Evolutionary conservation across 2,888 invertebrate species (phyloP).

Genomic region (Pseudococcus viburni): DNA sequence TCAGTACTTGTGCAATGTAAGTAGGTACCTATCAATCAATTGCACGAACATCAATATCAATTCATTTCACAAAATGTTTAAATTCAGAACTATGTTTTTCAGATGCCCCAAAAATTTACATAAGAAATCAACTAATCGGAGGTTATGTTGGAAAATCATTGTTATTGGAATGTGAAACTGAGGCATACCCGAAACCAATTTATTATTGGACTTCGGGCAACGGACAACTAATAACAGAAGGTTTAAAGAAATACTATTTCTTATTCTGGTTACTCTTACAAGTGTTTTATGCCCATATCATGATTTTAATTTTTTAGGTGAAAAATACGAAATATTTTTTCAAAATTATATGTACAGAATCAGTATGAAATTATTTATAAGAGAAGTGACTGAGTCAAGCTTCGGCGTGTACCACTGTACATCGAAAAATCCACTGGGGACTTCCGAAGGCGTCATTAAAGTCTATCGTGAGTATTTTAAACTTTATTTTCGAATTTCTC

Average conservation of each 20-base stretch:
- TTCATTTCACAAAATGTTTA: background rate
- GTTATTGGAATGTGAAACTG: conserved; percentile 67
- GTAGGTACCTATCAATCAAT: background rate
- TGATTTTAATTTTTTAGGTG: conserved; percentile 67
- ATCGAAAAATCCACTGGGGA: conserved; percentile 86
- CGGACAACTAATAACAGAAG: conserved; percentile 67
- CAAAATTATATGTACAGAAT: conserved; percentile 84
- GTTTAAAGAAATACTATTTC: conserved; percentile 45
- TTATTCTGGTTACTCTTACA: too few species aligned
- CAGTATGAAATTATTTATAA: conserved; percentile 82
- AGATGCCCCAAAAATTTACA: conserved; percentile 68
- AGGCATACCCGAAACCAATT: conserved; percentile 68
- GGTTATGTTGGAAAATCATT: conserved; percentile 63
- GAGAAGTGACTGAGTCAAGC: conserved; percentile 78
- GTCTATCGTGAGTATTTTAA: conserved; percentile 79
- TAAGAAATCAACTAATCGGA: conserved; percentile 67
- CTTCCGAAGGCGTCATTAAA: conserved; percentile 87
- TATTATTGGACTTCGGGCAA: conserved; percentile 68
- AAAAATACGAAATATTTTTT: conserved; percentile 80
- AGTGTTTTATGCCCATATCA: background rate
- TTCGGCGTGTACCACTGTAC: conserved; percentile 86
- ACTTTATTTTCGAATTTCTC: background rate
- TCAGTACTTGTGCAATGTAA: conserved; percentile 67
- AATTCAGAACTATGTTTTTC: background rate
- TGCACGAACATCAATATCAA: background rate